Conservation (phyloP, 2,888 invertebrate genomes). For the Zootermopsis nevadensis region DNA sequence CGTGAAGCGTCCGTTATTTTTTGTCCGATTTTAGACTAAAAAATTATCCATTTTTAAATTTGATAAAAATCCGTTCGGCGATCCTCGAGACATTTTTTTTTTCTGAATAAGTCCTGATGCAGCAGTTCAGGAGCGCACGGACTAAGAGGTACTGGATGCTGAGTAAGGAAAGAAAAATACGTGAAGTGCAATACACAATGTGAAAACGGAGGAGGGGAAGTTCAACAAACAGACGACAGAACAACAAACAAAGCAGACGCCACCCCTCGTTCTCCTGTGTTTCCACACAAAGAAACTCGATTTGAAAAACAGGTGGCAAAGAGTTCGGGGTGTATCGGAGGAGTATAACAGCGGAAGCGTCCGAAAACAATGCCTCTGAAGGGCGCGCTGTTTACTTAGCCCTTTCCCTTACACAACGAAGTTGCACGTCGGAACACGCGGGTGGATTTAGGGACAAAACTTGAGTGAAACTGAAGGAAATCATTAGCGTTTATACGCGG, state of each 20-base stretch:
- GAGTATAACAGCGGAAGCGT: background rate
- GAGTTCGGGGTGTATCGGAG: background rate
- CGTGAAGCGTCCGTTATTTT: too few relatives aligned
- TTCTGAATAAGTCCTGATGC: background rate
- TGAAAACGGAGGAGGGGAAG: background rate
- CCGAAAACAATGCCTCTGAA: background rate
- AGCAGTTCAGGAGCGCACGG: background rate
- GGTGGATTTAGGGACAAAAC: background rate
- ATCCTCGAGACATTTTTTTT: too few relatives aligned
- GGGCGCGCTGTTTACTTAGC: background rate
- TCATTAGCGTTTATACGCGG: too few relatives aligned
- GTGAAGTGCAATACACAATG: constrained; percentile 8
- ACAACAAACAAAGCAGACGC: constrained; percentile 10
- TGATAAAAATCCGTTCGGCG: too few relatives aligned
- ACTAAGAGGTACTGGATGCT: background rate
- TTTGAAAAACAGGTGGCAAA: constrained; percentile 18
- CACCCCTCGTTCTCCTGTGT: background rate
- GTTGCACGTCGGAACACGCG: background rate
- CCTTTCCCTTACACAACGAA: background rate
- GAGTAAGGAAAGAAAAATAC: constrained; percentile 17
- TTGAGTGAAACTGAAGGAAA: background rate
- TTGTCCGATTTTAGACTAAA: too few relatives aligned
- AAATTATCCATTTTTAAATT: too few relatives aligned
- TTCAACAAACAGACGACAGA: constrained; percentile 16
- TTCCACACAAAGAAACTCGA: constrained; percentile 3